These are phyloP conservation scores for Amiota mariae DNA, from an alignment of 2,888 invertebrate species.

Conservation along the genomic window DNA sequence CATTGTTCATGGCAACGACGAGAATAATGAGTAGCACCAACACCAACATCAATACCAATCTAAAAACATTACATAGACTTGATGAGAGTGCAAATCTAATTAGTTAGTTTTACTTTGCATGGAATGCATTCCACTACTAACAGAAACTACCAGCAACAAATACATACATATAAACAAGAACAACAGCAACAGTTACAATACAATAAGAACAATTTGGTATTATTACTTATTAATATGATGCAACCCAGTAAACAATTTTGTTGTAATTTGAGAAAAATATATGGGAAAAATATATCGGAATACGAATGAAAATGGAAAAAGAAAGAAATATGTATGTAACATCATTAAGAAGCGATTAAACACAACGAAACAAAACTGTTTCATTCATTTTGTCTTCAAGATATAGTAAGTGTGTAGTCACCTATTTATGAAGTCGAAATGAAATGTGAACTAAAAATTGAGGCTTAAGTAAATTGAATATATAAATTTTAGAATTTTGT, in stretches of 20 bases:
- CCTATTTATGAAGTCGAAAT: no score
- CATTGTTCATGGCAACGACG: slow-evolving; percentile 7
- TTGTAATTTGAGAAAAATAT: background rate
- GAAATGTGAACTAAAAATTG: no score
- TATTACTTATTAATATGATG: slow-evolving; percentile 53
- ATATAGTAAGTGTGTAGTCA: no score
- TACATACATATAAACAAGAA: slow-evolving; percentile 1
- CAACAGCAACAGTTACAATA: slow-evolving; percentile 16
- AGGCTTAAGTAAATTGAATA: no score
- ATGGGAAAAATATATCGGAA: background rate
- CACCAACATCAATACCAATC: no score
- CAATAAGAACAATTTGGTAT: slow-evolving; percentile 5
- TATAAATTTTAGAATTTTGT: no score
- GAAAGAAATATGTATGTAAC: background rate
- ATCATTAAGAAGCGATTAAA: slow-evolving; percentile 8
- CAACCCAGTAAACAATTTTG: slow-evolving; percentile 53
- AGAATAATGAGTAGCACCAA: slow-evolving; percentile 2
- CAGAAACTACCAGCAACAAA: slow-evolving; percentile 22
- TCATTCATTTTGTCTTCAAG: background rate
- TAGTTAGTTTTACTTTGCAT: slow-evolving; percentile 46
- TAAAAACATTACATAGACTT: no score
- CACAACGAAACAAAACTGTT: background rate
- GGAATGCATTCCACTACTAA: slow-evolving; percentile 18
- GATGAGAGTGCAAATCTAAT: slow-evolving; percentile 55
- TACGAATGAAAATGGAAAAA: background rate